phyloP scores from a whole-genome alignment of 2,888 invertebrate genomes.

The Macrophya annulata region DNA sequence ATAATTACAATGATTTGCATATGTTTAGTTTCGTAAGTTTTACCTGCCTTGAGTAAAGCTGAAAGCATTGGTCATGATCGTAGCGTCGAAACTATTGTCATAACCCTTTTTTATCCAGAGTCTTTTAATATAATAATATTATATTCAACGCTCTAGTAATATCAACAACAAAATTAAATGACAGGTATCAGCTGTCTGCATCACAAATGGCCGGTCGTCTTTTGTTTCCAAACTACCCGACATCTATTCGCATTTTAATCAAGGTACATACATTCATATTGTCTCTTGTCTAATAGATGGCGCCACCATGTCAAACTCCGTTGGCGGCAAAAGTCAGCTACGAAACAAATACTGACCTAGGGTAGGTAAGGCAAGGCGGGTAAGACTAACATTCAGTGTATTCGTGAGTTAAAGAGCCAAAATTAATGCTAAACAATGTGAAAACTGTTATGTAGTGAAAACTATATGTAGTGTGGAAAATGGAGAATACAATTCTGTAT shows the following conservation, averaged over 20 bases:
- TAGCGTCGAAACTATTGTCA: slow-evolving; percentile 56
- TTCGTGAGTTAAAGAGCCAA: neutral
- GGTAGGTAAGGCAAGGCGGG: neutral
- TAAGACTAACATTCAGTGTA: neutral
- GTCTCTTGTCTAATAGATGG: too few species aligned
- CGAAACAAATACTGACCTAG: neutral
- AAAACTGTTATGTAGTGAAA: too few species aligned
- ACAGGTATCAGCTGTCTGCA: slow-evolving; percentile 47
- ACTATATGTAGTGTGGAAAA: neutral
- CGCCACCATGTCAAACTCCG: too few species aligned
- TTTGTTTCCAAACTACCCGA: neutral
- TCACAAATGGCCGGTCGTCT: slow-evolving; percentile 1
- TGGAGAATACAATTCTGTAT: neutral
- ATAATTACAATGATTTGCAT: slow-evolving; percentile 33
- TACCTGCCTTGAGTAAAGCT: slow-evolving; percentile 66
- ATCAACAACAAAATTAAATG: slow-evolving; percentile 42
- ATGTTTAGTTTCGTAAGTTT: neutral
- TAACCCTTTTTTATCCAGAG: slow-evolving; percentile 57
- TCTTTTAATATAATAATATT: neutral
- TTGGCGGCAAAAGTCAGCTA: neutral
- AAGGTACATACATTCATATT: too few species aligned
- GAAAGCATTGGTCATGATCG: slow-evolving; percentile 69
- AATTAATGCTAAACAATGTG: neutral
- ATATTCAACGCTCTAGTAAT: neutral
- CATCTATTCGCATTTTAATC: neutral